Percentiles rank a stretch among this genome's conserved stretches.
Evolutionary conservation across 1,140 invertebrate species (phyloP).

Genomic region (Halictus rubicundus): DNA sequence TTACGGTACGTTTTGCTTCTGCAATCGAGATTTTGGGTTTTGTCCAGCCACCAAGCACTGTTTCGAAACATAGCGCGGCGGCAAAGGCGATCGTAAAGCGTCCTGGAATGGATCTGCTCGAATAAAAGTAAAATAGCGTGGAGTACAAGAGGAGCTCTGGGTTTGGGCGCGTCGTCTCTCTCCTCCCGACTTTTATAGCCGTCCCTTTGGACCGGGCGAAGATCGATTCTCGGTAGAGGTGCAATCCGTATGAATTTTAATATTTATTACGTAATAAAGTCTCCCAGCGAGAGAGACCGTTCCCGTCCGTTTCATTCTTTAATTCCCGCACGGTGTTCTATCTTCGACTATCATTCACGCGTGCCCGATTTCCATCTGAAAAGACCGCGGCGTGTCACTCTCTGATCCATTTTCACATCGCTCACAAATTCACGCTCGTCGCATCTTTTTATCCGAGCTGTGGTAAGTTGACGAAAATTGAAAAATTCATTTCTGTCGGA

Average conservation of each 20-base stretch:
- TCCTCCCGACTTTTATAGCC: conserved; percentile 58
- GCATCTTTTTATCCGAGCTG: no score
- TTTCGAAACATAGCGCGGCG: not conserved
- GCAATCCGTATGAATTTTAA: conserved; percentile 66
- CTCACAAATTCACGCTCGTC: no score
- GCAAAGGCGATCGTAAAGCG: conserved; percentile 50
- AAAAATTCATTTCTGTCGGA: no score
- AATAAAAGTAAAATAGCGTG: conserved; percentile 4
- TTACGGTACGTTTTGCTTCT: no score
- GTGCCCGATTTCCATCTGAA: no score
- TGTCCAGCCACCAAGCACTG: no score
- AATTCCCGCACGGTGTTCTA: no score
- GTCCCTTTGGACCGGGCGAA: conserved; percentile 58
- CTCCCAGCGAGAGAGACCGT: conserved; percentile 16
- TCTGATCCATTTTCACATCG: no score
- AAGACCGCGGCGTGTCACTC: no score
- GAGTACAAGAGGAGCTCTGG: not conserved
- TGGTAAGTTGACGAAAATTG: no score
- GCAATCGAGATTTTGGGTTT: no score
- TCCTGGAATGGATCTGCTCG: conserved; percentile 37
- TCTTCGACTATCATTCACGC: no score
- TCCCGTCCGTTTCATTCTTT: conserved; percentile 3
- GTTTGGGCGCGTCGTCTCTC: conserved; percentile 15
- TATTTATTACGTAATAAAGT: conserved; percentile 68
- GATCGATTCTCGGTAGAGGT: conserved; percentile 64